Conservation (phyloP, 2,113 vertebrate genomes). For the Gnathochromis pfefferi region DNA sequence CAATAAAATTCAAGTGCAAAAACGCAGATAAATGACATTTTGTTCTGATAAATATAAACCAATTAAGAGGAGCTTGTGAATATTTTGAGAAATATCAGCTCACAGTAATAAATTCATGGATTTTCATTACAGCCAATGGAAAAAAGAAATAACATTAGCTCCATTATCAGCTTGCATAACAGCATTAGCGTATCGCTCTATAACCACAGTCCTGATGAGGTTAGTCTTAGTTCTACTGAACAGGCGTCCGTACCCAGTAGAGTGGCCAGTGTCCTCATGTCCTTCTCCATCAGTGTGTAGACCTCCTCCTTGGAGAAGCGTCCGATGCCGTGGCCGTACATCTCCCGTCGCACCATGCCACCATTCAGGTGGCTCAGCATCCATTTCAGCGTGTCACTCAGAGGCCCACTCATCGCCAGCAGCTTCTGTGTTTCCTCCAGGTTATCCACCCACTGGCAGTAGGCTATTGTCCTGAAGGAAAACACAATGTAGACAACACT, state of each 20-base stretch:
- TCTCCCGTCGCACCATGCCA: constrained; percentile 90
- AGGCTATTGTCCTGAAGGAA: constrained; percentile 82
- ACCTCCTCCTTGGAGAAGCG: constrained; percentile 92
- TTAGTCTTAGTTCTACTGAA: background rate
- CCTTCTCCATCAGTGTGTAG: constrained; percentile 94
- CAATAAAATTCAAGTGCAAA: background rate
- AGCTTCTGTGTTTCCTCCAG: constrained; percentile 89
- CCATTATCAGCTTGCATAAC: background rate
- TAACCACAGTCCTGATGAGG: background rate
- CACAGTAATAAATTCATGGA: background rate
- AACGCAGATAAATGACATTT: rapidly evolving
- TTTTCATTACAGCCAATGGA: background rate
- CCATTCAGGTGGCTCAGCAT: constrained; percentile 87
- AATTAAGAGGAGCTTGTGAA: background rate
- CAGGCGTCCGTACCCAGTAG: constrained; percentile 78
- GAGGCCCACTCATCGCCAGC: constrained; percentile 85
- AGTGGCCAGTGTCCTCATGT: constrained; percentile 89
- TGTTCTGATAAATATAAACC: background rate
- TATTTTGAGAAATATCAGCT: background rate
- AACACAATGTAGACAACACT: background rate
- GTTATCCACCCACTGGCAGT: constrained; percentile 98
- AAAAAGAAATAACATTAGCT: background rate
- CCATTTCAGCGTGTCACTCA: constrained; percentile 90
- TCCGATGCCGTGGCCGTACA: constrained; percentile 95
- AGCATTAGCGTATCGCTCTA: background rate